Evolutionary conservation across 2,888 invertebrate species (phyloP).

Genomic region (Orchesellides sinensis): DNA sequence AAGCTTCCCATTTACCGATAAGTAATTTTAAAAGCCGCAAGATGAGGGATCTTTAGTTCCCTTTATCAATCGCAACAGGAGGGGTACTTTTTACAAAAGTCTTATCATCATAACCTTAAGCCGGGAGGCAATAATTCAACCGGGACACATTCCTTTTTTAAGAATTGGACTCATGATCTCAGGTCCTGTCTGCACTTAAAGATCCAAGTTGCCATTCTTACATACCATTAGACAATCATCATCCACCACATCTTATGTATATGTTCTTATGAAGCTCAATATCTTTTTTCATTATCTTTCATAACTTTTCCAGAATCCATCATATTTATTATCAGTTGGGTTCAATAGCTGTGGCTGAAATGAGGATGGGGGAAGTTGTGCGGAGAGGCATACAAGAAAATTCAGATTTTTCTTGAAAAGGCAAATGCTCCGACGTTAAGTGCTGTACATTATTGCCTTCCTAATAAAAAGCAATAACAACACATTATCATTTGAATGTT

Average conservation of each 20-base stretch:
- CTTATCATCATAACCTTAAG: slow-evolving; percentile 49
- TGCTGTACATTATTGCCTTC: neutral
- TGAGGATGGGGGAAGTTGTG: too few relatives aligned
- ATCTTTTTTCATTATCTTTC: slow-evolving; percentile 21
- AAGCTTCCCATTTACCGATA: too few relatives aligned
- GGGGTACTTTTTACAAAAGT: neutral
- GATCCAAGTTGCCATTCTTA: neutral
- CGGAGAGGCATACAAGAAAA: neutral
- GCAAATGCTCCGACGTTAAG: neutral
- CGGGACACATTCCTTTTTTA: neutral
- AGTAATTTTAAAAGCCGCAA: neutral
- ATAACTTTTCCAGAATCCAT: slow-evolving; percentile 42
- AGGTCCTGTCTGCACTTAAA: neutral
- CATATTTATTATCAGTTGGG: slow-evolving; percentile 22
- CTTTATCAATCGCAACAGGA: too few relatives aligned
- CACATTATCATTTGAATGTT: neutral
- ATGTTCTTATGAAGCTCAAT: neutral
- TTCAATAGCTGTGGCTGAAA: slow-evolving; percentile 55
- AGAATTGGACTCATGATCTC: neutral
- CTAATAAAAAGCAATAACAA: neutral
- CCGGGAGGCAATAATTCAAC: neutral
- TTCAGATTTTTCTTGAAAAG: neutral
- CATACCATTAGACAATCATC: neutral
- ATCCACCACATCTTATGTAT: neutral
- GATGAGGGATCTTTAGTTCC: neutral